phyloP scores from a whole-genome alignment of 1,140 invertebrate species.

The Nomia melanderi region DNA sequence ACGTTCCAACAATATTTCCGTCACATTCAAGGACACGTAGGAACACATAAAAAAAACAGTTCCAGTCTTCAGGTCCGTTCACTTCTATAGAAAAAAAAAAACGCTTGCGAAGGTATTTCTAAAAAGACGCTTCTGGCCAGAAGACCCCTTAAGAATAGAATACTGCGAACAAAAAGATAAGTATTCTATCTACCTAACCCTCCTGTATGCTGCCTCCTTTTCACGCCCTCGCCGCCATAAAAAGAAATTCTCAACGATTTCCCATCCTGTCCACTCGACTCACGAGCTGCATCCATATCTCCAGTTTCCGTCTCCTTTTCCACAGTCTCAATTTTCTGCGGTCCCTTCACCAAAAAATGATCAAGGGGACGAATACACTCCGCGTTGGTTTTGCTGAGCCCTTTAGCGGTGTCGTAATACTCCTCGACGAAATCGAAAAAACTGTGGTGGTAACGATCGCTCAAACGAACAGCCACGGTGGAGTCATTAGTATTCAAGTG shows the following conservation, averaged over 20 bases:
- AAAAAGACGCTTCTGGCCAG: no score
- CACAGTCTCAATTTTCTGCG: slow-evolving; percentile 46
- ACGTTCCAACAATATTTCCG: no score
- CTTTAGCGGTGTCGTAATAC: slow-evolving; percentile 36
- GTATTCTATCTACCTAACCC: neutral
- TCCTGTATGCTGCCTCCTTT: neutral
- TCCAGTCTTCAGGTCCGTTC: no score
- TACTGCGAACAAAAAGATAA: no score
- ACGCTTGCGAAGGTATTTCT: no score
- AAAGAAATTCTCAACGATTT: slow-evolving; percentile 18
- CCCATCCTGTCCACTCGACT: neutral
- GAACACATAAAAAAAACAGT: no score
- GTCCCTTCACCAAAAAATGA: slow-evolving; percentile 66
- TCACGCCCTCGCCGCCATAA: neutral
- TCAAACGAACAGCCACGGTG: slow-evolving; percentile 45
- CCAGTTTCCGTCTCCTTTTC: slow-evolving; percentile 50
- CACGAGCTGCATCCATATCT: neutral
- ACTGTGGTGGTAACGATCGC: slow-evolving; percentile 57
- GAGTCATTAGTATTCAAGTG: slow-evolving; percentile 69
- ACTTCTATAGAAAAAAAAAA: no score
- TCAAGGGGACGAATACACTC: slow-evolving; percentile 67
- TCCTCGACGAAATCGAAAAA: slow-evolving; percentile 69
- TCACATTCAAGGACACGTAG: no score
- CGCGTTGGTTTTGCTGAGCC: slow-evolving; percentile 48
- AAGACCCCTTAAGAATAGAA: no score